Evolutionary conservation across 1,140 invertebrate genomes (phyloP).

Genomic region (Pogonomyrmex barbatus): DNA sequence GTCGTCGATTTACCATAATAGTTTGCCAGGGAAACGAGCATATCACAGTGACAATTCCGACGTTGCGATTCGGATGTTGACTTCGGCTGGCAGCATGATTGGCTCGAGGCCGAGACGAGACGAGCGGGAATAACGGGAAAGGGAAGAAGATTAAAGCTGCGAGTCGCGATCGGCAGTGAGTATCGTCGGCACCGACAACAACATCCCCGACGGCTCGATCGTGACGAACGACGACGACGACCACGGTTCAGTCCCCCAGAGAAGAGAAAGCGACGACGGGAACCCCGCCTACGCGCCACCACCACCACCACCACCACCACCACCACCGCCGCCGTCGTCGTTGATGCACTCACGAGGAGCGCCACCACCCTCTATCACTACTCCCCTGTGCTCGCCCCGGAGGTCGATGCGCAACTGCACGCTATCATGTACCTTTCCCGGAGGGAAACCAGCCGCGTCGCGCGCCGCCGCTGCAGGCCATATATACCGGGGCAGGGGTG

Average conservation of each 20-base stretch:
- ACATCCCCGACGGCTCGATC: constrained; percentile 1
- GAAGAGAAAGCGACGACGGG: constrained; percentile 29
- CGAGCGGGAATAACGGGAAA: constrained; percentile 52
- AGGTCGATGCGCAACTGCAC: constrained; percentile 78
- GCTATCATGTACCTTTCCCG: constrained; percentile 48
- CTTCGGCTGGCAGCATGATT: constrained; percentile 11
- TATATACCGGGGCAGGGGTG: constrained; percentile 61
- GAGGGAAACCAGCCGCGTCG: constrained; percentile 55
- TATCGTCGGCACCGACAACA: constrained; percentile 11
- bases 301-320: neutral
- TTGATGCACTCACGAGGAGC: constrained; percentile 38
- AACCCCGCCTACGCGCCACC: constrained; percentile 51
- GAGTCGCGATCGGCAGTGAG: constrained; percentile 20
- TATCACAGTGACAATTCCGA: constrained; percentile 80
- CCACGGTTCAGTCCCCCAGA: neutral
- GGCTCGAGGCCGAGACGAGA: constrained; percentile 27
- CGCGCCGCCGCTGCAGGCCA: constrained; percentile 46
- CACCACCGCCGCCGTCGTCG: constrained; percentile 5
- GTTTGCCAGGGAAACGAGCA: constrained; percentile 77
- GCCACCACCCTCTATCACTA: constrained; percentile 5
- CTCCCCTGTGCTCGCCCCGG: constrained; percentile 60
- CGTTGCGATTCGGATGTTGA: constrained; percentile 43
- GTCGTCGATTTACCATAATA: constrained; percentile 79
- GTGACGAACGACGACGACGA: constrained; percentile 30
- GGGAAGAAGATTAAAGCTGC: constrained; percentile 58